Evolutionary conservation across 1,140 invertebrate species (phyloP).

Genomic region (Metaphire vulgaris): DNA sequence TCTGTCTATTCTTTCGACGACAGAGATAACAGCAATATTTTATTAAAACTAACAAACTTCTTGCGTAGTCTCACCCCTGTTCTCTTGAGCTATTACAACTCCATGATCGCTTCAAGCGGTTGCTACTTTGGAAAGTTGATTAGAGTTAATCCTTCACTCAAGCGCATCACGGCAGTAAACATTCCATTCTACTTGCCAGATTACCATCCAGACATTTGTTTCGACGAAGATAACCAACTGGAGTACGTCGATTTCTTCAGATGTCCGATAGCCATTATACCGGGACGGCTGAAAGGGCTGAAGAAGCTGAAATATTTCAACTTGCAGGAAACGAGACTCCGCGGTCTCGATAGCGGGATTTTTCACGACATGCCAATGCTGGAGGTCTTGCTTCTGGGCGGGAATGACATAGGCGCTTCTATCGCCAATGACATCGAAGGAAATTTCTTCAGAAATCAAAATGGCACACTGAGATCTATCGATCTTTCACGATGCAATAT

Average conservation of each 20-base stretch:
- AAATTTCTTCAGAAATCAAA: neutral
- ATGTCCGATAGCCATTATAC: neutral
- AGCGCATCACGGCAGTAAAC: neutral
- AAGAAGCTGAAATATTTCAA: neutral
- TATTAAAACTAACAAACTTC: neutral
- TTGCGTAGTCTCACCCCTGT: neutral
- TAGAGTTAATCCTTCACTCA: neutral
- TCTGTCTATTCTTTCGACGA: too few relatives aligned
- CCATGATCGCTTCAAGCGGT: neutral
- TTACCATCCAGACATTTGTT: neutral
- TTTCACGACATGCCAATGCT: neutral
- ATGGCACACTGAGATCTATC: neutral
- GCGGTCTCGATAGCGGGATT: neutral
- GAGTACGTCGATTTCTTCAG: neutral
- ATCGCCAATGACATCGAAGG: neutral
- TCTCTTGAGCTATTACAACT: neutral
- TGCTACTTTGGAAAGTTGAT: neutral
- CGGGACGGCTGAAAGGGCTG: neutral
- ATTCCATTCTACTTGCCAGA: neutral
- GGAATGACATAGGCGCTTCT: neutral
- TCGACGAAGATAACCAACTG: neutral
- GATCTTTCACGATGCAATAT: neutral
- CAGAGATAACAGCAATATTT: too few relatives aligned
- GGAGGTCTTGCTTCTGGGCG: neutral
- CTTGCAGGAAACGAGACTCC: neutral